Base-by-base conservation (phyloP, 2,888 invertebrate species). In the Netelia melanura region DNA sequence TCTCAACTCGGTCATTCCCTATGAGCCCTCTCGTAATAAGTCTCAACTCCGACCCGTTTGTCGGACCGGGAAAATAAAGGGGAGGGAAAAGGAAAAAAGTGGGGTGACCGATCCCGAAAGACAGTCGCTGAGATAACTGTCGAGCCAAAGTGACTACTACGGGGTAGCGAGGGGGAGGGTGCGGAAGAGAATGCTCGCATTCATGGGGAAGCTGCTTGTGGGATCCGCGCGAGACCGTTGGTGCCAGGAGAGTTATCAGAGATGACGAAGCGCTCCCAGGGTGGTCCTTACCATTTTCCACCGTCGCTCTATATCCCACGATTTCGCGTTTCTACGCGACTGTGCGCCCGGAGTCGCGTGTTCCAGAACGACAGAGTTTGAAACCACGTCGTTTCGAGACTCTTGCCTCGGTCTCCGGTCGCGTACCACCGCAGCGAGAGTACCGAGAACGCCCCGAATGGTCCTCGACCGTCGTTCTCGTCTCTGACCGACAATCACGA, bases 191-290 rank as follows among this genome's bases (percentile, higher is more conserved):
- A 48, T 44, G 54, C 68, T 75, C 62, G 62, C 43, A 64, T 72
- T 83, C 62, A 68, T 56, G 64, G 68, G 54, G 70, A 75, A 58
- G 58, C 65, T 71, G 75, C 64, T 86, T 68, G 78, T 64, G 79
- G 79, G 61, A 82, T 82, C 83, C 75, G 85, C 80, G 70, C 17
- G 83, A 68, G 76, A 62, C 83, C 83, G 61, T 38, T 52, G 67
- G 89, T 85, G 88, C 89, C 89, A 76, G 81, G 89, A 88, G 91
- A 92, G 89, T 92, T 92, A 92, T 92, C 92, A 91, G 91, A 91
- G 90, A 92, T 93, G 92, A 93, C 91, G 90, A 91, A 92, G 90
- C 89, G 89, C 88, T 92, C 92, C 92, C 92, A 89, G 85, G 92
- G 88, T 89, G 89, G 89, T 91, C 90, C 91, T 92, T 91, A 92